Percentiles rank a stretch among this genome's conserved stretches.
Evolutionary conservation across 2,797 vertebrate genomes (phyloP).

Genomic region (Anableps anableps): DNA sequence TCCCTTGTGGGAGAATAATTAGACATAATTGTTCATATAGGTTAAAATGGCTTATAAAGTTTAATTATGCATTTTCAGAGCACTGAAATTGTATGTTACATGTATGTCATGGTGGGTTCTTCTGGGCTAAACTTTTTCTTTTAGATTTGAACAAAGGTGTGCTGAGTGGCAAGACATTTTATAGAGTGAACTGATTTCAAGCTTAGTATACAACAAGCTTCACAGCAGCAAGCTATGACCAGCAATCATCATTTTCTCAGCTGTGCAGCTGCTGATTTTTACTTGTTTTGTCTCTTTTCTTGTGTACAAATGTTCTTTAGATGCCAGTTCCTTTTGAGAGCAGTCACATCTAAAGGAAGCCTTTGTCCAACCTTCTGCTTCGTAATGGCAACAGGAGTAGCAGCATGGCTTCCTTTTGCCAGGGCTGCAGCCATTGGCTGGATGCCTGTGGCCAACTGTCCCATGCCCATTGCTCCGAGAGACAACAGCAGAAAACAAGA

Average conservation of each 20-base stretch:
- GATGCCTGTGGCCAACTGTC: constrained; percentile 98
- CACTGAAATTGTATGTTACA: not conserved
- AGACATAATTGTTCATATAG: not conserved
- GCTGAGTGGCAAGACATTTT: constrained; percentile 25
- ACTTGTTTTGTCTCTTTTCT: constrained; percentile 18
- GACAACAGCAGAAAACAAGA: constrained; percentile 93
- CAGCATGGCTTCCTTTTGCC: constrained; percentile 97
- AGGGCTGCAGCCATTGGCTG: constrained; percentile 97
- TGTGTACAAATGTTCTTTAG: constrained; percentile 63
- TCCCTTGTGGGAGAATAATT: not conserved
- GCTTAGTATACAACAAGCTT: constrained; percentile 5
- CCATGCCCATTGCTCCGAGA: constrained; percentile 92
- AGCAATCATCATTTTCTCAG: constrained; percentile 5
- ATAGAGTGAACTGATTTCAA: constrained; percentile 17
- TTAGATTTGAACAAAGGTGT: constrained; percentile 25
- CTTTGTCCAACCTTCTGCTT: constrained; percentile 58
- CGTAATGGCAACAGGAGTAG: constrained; percentile 93
- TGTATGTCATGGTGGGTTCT: not conserved
- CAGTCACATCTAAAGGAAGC: constrained; percentile 69
- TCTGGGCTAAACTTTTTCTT: constrained; percentile 24
- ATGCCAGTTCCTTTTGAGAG: constrained; percentile 80
- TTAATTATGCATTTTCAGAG: not conserved
- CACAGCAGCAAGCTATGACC: not conserved
- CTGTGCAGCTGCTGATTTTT: constrained; percentile 18
- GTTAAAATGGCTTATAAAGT: not conserved